Evolutionary conservation across 2,888 invertebrate genomes (phyloP).

Genomic region (Synanthedon formicaeformis): DNA sequence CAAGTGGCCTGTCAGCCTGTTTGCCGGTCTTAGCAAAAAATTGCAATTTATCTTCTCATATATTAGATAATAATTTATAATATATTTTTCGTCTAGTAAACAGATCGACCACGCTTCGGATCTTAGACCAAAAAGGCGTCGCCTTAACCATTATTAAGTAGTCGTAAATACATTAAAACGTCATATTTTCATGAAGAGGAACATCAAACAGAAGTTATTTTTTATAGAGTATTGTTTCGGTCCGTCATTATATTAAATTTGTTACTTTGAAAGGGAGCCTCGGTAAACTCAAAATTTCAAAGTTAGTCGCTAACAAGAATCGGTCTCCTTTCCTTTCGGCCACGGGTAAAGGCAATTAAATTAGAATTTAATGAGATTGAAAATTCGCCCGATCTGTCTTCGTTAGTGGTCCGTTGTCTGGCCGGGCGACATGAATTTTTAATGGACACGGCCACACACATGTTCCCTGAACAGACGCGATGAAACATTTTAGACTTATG

Average conservation of each 20-base stretch:
- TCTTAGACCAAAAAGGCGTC: too few species aligned
- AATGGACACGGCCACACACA: conserved; percentile 7
- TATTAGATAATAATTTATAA: too few species aligned
- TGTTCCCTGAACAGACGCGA: background rate
- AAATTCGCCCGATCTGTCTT: conserved; percentile 28
- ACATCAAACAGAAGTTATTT: too few species aligned
- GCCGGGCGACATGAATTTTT: conserved; percentile 12
- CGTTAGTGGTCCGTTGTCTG: conserved; percentile 15
- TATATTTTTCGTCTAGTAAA: too few species aligned
- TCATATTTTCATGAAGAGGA: too few species aligned
- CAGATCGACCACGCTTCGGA: too few species aligned
- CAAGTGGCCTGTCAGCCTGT: too few species aligned
- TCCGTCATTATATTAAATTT: background rate
- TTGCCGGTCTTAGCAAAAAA: too few species aligned
- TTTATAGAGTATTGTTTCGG: too few species aligned
- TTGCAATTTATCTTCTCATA: too few species aligned
- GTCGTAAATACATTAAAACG: too few species aligned
- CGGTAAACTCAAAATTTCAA: conserved; percentile 1
- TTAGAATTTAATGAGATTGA: conserved; percentile 25
- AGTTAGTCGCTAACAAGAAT: conserved; percentile 9
- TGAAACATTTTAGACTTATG: background rate
- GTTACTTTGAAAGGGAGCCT: background rate
- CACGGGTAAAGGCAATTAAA: conserved; percentile 18
- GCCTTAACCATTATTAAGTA: too few species aligned
- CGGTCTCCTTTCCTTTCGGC: conserved; percentile 12